Base-by-base conservation (phyloP, 2,797 vertebrate species). In the Poecilia velifera region DNA sequence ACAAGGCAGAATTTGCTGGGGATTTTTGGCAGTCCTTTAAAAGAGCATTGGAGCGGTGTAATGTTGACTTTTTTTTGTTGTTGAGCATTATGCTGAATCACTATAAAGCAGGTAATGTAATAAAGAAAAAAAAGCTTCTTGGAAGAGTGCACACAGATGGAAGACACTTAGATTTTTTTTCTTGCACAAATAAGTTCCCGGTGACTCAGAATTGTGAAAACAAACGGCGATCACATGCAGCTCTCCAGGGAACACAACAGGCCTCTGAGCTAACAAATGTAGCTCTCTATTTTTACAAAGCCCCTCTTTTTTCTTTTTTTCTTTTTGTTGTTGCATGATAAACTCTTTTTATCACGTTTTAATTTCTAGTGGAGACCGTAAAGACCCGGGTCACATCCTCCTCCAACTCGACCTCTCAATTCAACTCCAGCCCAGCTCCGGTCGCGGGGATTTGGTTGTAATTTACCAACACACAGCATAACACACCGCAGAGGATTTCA, bases 381-480 rank as follows among this genome's bases (percentile, higher is more conserved):
- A 70, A 25, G 39, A 41, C 18, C 18, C 31, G 8, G 16, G 36
- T 73, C 77, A 72, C 77, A 83, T 81, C 76, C 45, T 74, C 41
- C 70, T 43, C 20, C 36, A 41, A 59, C 14, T 34, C 31, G 7
- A 20, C 59, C 31, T 20, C 62, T 84, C 45, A 36, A 74, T 76
- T 73, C 53, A 46, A 66, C 62, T 80, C 36, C 45, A 73, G 83
- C 77, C 59, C 59, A 2, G 28, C 78, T 62, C 34, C 3, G 49
- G 47, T 47, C 53, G 34, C 68, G n/a, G 74, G 76, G 75, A 88
- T 90, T 87, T 78, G 71, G 31, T 64, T 79, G 74, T 77, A 62
- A 71, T 80, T 87, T 76, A 41, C 73, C 81, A 81, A 81, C 86
- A 88, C 74, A 87, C 75, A 79, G 46, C 64, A 72, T 72, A 70